A percentile compares a stretch with the other conserved stretches of the same genome.
phyloP scores from a whole-genome alignment of 1,140 invertebrate species.

The Brachystomella parvula region DNA sequence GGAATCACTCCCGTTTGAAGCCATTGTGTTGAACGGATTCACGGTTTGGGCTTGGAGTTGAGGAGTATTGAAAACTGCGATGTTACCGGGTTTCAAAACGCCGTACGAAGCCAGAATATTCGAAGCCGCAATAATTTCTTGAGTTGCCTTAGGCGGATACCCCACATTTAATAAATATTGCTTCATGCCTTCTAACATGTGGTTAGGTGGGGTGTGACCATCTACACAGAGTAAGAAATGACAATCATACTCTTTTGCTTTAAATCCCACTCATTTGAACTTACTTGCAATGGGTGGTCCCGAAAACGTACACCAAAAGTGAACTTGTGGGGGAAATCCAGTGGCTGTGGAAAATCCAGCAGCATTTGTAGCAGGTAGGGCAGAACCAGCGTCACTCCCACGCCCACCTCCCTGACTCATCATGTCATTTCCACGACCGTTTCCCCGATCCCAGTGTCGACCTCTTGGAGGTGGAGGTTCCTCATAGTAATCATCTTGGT shows the following conservation, averaged over 20 bases:
- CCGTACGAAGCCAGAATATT: conserved; percentile 37
- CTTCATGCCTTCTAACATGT: conserved; percentile 39
- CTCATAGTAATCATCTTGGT: background rate
- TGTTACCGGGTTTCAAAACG: conserved; percentile 37
- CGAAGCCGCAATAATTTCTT: conserved; percentile 29
- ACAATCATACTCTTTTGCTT: background rate
- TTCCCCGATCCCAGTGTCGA: conserved; percentile 29
- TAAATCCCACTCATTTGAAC: background rate
- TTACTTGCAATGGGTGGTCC: conserved; percentile 35
- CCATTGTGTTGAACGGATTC: conserved; percentile 33
- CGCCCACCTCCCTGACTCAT: conserved; percentile 22
- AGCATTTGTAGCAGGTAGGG: background rate
- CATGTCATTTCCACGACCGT: conserved; percentile 16
- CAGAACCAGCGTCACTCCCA: conserved; percentile 15
- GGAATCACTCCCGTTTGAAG: conserved; percentile 21
- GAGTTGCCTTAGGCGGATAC: conserved; percentile 33
- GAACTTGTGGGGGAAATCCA: conserved; percentile 38
- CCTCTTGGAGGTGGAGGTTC: conserved; percentile 1
- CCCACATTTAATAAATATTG: conserved; percentile 35
- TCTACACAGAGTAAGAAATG: conserved; percentile 2
- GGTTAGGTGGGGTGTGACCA: conserved; percentile 35
- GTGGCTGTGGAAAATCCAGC: conserved; percentile 20
- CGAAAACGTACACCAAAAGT: conserved; percentile 38
- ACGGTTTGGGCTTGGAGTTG: conserved; percentile 30
- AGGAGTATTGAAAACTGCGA: conserved; percentile 35